These are phyloP conservation scores for Anoplopoma fimbria DNA, from an alignment of 2,113 vertebrate species.

Conservation along the genomic window DNA sequence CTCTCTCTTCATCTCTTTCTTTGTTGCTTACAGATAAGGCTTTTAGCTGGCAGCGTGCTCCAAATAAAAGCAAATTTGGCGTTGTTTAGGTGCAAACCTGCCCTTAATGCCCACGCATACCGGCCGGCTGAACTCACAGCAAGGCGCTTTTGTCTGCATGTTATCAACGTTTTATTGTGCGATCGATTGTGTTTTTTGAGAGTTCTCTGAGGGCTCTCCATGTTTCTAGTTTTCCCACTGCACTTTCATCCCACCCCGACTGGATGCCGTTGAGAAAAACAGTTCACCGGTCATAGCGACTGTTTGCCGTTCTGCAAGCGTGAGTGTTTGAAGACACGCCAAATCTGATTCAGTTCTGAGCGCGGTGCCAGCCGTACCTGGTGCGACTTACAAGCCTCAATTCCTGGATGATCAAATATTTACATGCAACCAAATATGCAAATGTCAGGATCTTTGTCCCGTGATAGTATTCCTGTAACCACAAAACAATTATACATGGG, in stretches of 20 bases:
- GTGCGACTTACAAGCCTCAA: conserved; percentile 35
- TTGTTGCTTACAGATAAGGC: conserved; percentile 13
- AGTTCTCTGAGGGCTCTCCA: no score
- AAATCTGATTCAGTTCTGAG: conserved; percentile 52
- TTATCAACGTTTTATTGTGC: neutral
- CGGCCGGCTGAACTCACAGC: neutral
- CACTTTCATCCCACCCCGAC: neutral
- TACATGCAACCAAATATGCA: conserved; percentile 51
- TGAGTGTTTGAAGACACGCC: conserved; percentile 47
- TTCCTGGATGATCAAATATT: conserved; percentile 69
- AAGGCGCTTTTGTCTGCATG: neutral
- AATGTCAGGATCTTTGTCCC: conserved; percentile 49
- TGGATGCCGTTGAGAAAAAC: conserved; percentile 44
- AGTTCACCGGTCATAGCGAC: conserved; percentile 39
- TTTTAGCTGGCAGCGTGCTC: conserved; percentile 19
- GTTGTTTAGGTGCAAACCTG: conserved; percentile 3
- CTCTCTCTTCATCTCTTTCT: neutral
- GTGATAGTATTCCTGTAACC: conserved; percentile 34
- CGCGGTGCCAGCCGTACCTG: conserved; percentile 32
- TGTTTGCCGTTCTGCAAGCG: conserved; percentile 29
- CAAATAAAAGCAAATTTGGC: neutral
- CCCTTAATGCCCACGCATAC: neutral
- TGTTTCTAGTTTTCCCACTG: conserved; percentile 27
- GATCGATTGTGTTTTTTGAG: neutral
- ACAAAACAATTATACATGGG: conserved; percentile 14